Evolutionary conservation across 2,797 vertebrate species (phyloP), one percentile per base, ranked within the genome.

Genomic region (Lepidocolaptes lacrymiger): DNA sequence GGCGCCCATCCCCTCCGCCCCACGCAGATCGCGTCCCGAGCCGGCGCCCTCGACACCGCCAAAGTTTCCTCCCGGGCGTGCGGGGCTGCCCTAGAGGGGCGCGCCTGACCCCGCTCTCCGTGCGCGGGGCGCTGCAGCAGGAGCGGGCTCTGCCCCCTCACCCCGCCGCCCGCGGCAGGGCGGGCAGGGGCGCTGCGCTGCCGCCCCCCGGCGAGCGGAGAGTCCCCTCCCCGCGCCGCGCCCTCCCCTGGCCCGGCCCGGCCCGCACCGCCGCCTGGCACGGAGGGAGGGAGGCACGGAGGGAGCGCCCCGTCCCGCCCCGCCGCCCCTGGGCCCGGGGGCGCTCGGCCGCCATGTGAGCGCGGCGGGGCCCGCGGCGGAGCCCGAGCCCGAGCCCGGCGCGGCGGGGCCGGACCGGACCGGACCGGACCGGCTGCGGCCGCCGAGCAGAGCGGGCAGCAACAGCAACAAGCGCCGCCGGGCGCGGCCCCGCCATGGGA

Each of bases 401-500:
- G 74, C 63, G 58, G 73, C 30, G 32, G 66, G 63, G 75, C n/a
- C n/a, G n/a, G n/a, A n/a, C n/a, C n/a, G n/a, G n/a, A n/a, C 36
- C 36, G 36, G 36, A 36, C 89, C 66, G 59, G 46, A 52, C 52
- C 73, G 68, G 19, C 32, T 43, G 54, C 7, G 27, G 54, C 49
- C 56, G 71, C 51, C n/a, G 83, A 62, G 81, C 73, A 12, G 46
- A 64, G 52, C 24, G 55, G 76, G 54, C n/a, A n/a, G n/a, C n/a
- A n/a, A n/a, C 77, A 69, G 41, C 86, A 71, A 24, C 54, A 9
- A 43, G 49, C 49, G 59, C 37, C 46, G 27, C 59, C 32, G 43
- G 17, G 67, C 44, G 36, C 71, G 30, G 32, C 67, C 43, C 49
- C 82, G 85, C 84, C 89, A 96, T 96, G 97, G 93, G 90, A 83